phyloP scores from a whole-genome alignment of 2,113 vertebrate species.

The Salvator merianae region DNA sequence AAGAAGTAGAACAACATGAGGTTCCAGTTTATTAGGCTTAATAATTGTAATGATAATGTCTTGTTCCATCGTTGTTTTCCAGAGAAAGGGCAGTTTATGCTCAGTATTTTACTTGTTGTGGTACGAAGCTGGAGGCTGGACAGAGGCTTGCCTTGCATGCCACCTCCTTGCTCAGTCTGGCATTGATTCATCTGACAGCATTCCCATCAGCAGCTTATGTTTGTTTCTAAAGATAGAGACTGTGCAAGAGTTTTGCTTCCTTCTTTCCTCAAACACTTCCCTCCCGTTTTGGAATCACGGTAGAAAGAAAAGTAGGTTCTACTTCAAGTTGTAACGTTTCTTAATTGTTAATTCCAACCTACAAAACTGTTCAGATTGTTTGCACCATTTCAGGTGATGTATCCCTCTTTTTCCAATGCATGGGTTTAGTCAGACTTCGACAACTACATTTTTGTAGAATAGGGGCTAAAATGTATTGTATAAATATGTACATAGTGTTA shows the following conservation, averaged over 20 bases:
- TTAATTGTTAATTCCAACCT: constrained; percentile 12
- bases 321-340: not conserved
- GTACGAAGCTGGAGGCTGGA: too few species aligned
- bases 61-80: not conserved
- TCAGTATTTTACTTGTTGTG: too few species aligned
- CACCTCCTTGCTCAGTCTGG: too few species aligned
- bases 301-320: not conserved
- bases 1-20: not conserved
- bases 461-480: constrained; percentile 19
- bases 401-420: constrained; percentile 18
- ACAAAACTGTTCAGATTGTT: constrained; percentile 3
- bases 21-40: not conserved
- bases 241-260: not conserved
- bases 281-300: too few species aligned
- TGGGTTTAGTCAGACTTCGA: constrained; percentile 40
- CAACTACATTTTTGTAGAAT: constrained; percentile 13
- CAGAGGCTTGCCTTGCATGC: too few species aligned
- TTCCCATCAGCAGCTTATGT: not conserved
- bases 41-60: not conserved
- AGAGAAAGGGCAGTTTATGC: not conserved
- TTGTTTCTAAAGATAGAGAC: not conserved
- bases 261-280: too few species aligned
- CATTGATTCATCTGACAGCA: too few species aligned
- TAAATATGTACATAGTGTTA: constrained; percentile 48
- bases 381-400: not conserved